Conservation (phyloP, 1,140 invertebrate species). For the Pogonognathellus flavescens region DNA sequence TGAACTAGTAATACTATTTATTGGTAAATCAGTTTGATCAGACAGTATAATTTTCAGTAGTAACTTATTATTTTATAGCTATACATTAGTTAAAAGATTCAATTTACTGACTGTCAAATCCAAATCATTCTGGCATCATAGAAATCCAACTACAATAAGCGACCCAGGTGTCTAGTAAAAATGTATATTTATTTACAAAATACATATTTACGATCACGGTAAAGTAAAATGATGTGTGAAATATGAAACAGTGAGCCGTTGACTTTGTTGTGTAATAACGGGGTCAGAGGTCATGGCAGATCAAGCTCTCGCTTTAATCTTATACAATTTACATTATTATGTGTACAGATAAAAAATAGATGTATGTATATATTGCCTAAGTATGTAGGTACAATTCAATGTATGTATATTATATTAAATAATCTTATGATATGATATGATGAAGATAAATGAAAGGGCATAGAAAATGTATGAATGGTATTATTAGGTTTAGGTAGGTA, state of each 20-base stretch:
- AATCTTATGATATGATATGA: neutral
- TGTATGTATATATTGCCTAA: neutral
- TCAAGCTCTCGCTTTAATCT: conserved; percentile 41
- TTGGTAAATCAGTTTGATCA: too few relatives aligned
- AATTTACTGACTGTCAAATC: conserved; percentile 38
- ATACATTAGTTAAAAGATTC: neutral
- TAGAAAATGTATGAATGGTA: neutral
- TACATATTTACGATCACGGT: conserved; percentile 25
- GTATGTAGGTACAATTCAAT: neutral
- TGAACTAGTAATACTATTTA: too few relatives aligned
- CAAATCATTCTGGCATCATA: conserved; percentile 38
- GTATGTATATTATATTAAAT: neutral
- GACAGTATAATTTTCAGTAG: neutral
- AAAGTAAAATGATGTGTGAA: neutral
- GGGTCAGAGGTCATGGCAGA: neutral
- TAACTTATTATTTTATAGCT: conserved; percentile 5
- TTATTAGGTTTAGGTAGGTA: neutral
- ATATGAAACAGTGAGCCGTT: neutral
- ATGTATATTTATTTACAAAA: conserved; percentile 46
- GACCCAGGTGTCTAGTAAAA: conserved; percentile 32
- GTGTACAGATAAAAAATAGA: neutral
- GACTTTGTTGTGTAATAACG: conserved; percentile 5
- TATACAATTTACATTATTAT: conserved; percentile 43
- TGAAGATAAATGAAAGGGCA: neutral
- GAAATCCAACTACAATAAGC: conserved; percentile 1